phyloP scores from a whole-genome alignment of 2,113 vertebrate genomes.

The Saimiri boliviensis region DNA sequence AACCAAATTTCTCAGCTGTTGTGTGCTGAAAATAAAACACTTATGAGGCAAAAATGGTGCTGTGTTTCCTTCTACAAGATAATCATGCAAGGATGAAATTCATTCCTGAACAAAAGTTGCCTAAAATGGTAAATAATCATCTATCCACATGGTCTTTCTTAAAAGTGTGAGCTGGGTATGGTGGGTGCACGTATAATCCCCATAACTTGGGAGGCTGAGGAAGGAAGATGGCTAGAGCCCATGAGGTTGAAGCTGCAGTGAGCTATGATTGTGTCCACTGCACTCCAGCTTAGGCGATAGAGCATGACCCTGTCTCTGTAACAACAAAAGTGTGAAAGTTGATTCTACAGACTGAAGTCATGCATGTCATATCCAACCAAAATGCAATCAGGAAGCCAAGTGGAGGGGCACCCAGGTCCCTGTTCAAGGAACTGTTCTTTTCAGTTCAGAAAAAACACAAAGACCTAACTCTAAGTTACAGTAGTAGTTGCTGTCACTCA shows the following conservation, averaged over 20 bases:
- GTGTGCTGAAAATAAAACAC: slow-evolving; percentile 53
- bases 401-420: neutral
- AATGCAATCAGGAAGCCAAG: neutral
- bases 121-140: neutral
- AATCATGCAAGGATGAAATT: neutral
- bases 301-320: no score
- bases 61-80: slow-evolving; percentile 34
- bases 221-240: no score
- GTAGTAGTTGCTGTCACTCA: neutral
- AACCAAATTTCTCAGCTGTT: slow-evolving; percentile 42
- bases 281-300: no score
- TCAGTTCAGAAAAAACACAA: neutral
- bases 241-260: no score
- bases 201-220: no score
- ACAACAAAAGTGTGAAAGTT: neutral
- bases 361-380: neutral
- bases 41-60: neutral
- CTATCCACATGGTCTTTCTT: neutral
- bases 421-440: neutral
- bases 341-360: neutral
- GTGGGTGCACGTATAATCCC: no score
- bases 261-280: no score
- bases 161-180: neutral
- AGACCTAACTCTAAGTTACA: neutral
- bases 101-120: neutral